phyloP scores from a whole-genome alignment of 1,140 invertebrate genomes.

The Eumeta japonica region DNA sequence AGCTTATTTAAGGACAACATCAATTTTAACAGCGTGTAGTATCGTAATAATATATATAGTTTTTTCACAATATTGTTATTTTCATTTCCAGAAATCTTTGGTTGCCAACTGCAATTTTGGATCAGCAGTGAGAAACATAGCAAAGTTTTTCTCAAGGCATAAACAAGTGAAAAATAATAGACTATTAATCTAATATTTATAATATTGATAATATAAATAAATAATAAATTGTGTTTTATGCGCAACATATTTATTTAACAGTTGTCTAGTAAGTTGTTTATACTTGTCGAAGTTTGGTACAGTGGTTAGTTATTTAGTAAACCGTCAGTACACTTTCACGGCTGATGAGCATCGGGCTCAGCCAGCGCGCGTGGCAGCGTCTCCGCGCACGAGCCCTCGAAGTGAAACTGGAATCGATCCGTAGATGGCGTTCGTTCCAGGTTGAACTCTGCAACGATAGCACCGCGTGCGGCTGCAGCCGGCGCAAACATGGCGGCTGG shows the following conservation, averaged over 20 bases:
- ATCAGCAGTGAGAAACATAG: constrained; percentile 51
- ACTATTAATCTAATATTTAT: too few relatives aligned
- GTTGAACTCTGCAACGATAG: constrained; percentile 89
- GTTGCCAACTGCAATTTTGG: constrained; percentile 54
- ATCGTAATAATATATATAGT: too few relatives aligned
- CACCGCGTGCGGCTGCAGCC: constrained; percentile 69
- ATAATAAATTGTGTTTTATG: neutral
- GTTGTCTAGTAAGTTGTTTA: too few relatives aligned
- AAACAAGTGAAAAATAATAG: constrained; percentile 24
- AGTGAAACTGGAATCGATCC: constrained; percentile 71
- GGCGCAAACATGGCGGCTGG: constrained; percentile 93
- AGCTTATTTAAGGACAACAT: too few relatives aligned
- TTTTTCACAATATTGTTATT: too few relatives aligned
- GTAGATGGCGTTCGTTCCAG: constrained; percentile 77
- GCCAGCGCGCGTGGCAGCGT: constrained; percentile 69
- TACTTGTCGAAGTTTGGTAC: too few relatives aligned
- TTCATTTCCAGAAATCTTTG: constrained; percentile 53
- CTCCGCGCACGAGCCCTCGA: constrained; percentile 72
- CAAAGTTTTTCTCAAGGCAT: constrained; percentile 59
- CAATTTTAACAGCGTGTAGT: too few relatives aligned
- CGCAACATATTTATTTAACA: neutral
- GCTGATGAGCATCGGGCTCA: too few relatives aligned
- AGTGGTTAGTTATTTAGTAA: too few relatives aligned
- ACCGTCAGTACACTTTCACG: neutral
- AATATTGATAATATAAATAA: neutral